Evolutionary conservation across 1,140 invertebrate species (phyloP).

Genomic region (Akabosia matsudoensis): DNA sequence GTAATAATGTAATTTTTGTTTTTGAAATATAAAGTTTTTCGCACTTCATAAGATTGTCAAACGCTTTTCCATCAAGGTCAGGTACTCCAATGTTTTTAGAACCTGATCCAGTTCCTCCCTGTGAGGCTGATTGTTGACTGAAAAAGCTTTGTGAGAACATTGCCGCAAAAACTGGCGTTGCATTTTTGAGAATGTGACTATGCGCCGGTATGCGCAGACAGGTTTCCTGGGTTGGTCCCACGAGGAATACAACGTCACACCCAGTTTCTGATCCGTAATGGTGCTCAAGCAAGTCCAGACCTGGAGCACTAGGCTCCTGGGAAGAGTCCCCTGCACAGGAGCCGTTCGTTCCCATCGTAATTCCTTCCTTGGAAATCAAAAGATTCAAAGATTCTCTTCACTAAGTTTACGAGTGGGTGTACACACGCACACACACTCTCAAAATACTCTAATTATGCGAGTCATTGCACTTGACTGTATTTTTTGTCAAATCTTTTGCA

Average conservation of each 20-base stretch:
- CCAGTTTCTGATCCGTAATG: slow-evolving; percentile 59
- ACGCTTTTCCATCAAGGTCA: slow-evolving; percentile 65
- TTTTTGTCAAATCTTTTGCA: too few relatives aligned
- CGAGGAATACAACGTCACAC: slow-evolving; percentile 66
- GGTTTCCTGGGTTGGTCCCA: slow-evolving; percentile 56
- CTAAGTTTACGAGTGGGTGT: too few relatives aligned
- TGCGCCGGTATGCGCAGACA: slow-evolving; percentile 67
- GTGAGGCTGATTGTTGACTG: slow-evolving; percentile 24
- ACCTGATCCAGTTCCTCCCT: slow-evolving; percentile 47
- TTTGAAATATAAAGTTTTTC: background rate
- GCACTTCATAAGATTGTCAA: slow-evolving; percentile 65
- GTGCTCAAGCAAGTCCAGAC: slow-evolving; percentile 45
- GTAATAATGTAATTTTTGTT: background rate
- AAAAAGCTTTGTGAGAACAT: slow-evolving; percentile 55
- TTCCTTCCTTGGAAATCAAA: background rate
- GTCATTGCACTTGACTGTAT: too few relatives aligned
- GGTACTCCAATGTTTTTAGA: slow-evolving; percentile 52
- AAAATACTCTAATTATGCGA: too few relatives aligned
- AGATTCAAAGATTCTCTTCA: too few relatives aligned
- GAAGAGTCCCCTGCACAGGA: background rate
- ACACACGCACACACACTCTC: too few relatives aligned
- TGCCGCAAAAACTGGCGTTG: slow-evolving; percentile 62
- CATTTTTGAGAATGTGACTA: slow-evolving; percentile 59
- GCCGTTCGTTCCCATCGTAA: background rate
- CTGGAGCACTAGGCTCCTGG: background rate